Evolutionary conservation across 2,113 vertebrate species (phyloP).

Genomic region (Shinisaurus crocodilurus): DNA sequence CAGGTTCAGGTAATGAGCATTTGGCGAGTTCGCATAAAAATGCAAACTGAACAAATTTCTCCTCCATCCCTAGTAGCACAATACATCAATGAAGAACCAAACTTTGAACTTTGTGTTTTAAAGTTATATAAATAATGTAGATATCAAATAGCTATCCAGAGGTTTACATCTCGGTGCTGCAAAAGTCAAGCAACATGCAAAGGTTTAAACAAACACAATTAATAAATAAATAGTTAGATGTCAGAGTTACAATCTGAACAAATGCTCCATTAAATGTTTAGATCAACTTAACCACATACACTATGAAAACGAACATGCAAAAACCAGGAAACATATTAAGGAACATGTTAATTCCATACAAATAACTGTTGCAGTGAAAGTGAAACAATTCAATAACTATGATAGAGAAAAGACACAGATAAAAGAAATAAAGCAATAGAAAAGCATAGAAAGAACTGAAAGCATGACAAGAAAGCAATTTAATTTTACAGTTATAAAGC

Average conservation of each 20-base stretch:
- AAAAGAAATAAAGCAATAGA: conserved; percentile 35
- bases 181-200: conserved; percentile 69
- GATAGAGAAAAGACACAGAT: conserved; percentile 23
- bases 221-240: conserved; percentile 36
- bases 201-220: conserved; percentile 35
- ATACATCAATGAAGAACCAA: neutral
- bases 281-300: conserved; percentile 21
- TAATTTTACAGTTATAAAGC: conserved; percentile 48
- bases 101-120: conserved; percentile 32
- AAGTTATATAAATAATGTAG: conserved; percentile 42
- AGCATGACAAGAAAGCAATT: conserved; percentile 12
- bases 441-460: conserved; percentile 40
- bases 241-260: conserved; percentile 23
- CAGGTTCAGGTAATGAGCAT: no score
- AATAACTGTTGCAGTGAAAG: conserved; percentile 37
- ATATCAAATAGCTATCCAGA: conserved; percentile 53
- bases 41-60: no score
- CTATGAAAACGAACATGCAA: conserved; percentile 57
- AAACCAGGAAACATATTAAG: conserved; percentile 39
- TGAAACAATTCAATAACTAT: conserved; percentile 46
- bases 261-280: conserved; percentile 21
- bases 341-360: conserved; percentile 40
- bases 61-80: neutral
- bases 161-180: conserved; percentile 43
- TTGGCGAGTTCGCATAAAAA: no score